phyloP scores from a whole-genome alignment of 2,888 invertebrate species.

The Rhorus exstirpatorius region DNA sequence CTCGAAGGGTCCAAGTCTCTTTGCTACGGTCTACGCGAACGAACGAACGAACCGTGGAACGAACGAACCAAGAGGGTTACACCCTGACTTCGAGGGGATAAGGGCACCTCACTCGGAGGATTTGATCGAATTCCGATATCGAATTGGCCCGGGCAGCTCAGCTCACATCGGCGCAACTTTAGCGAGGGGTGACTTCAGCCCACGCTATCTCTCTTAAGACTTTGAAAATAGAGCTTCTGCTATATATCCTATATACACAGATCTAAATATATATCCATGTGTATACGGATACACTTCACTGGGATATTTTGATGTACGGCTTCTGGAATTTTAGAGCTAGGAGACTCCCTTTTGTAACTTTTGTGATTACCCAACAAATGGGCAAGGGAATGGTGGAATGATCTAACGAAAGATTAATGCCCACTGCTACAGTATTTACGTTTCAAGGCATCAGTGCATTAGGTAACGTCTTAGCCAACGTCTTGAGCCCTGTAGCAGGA shows the following conservation, averaged over 20 bases:
- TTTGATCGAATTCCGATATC: constrained; percentile 85
- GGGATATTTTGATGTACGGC: constrained; percentile 58
- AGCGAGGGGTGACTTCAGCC: constrained; percentile 45
- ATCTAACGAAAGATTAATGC: constrained; percentile 23
- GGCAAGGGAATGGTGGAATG: constrained; percentile 52
- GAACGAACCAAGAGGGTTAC: constrained; percentile 52
- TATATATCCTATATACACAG: constrained; percentile 9
- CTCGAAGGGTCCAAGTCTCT: constrained; percentile 71
- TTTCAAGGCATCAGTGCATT: no score
- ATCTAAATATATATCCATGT: neutral
- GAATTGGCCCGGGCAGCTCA: constrained; percentile 78
- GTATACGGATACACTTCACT: constrained; percentile 28
- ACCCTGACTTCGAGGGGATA: constrained; percentile 50
- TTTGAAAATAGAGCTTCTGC: constrained; percentile 65
- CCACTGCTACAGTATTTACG: constrained; percentile 26
- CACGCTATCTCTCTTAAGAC: constrained; percentile 49
- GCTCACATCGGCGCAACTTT: constrained; percentile 51
- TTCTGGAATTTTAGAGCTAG: constrained; percentile 75
- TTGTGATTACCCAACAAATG: constrained; percentile 69
- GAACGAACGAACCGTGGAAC: constrained; percentile 67
- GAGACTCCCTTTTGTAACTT: constrained; percentile 62
- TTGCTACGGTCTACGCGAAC: constrained; percentile 58
- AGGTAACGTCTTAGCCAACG: no score
- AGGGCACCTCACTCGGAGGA: constrained; percentile 74
- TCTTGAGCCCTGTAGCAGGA: no score